phyloP scores from a whole-genome alignment of 2,797 vertebrate species.

The Cottoperca gobio region DNA sequence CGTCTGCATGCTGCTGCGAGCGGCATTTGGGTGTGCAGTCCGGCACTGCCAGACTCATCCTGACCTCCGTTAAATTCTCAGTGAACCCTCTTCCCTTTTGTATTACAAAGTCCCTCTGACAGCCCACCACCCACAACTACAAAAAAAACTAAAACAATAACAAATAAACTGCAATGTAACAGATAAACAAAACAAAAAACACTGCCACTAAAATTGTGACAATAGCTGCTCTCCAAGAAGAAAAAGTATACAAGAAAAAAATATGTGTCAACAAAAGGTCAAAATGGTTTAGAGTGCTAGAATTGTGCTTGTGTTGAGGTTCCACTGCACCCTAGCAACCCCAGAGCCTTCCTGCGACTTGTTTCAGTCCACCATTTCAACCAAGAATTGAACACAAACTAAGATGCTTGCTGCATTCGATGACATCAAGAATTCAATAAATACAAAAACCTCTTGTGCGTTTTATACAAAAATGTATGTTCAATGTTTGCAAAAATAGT shows the following conservation, averaged over 20 bases:
- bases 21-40: slow-evolving; percentile 95
- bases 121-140: slow-evolving; percentile 49
- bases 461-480: slow-evolving; percentile 75
- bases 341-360: slow-evolving; percentile 67
- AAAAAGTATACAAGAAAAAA: not conserved
- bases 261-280: slow-evolving; percentile 23
- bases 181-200: slow-evolving; percentile 35
- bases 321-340: slow-evolving; percentile 90
- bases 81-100: slow-evolving; percentile 21
- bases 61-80: slow-evolving; percentile 65
- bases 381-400: slow-evolving; percentile 55
- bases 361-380: slow-evolving; percentile 83
- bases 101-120: slow-evolving; percentile 25
- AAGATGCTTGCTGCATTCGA: slow-evolving; percentile 65
- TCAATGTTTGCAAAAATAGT: slow-evolving; percentile 82
- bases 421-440: slow-evolving; percentile 82
- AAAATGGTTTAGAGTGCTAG: slow-evolving; percentile 82
- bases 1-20: slow-evolving; percentile 91
- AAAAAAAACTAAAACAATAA: slow-evolving; percentile 49
- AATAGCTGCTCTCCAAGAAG: slow-evolving; percentile 36
- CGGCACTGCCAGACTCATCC: slow-evolving; percentile 89
- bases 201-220: not conserved
- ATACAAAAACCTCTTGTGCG: slow-evolving; percentile 64
- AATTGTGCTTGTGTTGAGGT: slow-evolving; percentile 89
- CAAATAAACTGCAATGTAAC: slow-evolving; percentile 25